Conservation (phyloP, 2,113 vertebrate species). For the Muscicapa adusta region DNA sequence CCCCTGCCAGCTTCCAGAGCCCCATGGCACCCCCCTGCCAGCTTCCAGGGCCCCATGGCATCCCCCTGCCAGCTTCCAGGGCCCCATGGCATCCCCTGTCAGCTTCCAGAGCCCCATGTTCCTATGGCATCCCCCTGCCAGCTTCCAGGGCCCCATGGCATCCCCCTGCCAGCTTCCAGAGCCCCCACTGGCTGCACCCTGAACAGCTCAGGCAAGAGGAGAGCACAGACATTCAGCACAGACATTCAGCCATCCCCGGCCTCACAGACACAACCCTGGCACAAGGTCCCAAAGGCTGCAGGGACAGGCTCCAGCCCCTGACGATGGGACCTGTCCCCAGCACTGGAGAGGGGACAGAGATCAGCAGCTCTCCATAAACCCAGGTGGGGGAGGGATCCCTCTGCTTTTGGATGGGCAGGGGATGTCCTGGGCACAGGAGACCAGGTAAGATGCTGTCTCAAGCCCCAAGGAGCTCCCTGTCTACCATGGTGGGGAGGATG, state of each 20-base stretch:
- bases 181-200: rapidly evolving
- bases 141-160: neutral
- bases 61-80: neutral
- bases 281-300: neutral
- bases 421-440: rapidly evolving
- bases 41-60: rapidly evolving
- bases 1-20: too few species aligned
- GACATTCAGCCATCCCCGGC: neutral
- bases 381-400: rapidly evolving
- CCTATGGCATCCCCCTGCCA: neutral
- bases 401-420: rapidly evolving
- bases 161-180: too few species aligned
- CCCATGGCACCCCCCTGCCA: neutral
- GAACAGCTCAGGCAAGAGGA: rapidly evolving
- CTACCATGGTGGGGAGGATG: rapidly evolving
- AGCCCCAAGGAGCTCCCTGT: neutral
- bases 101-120: neutral
- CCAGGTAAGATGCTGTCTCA: neutral
- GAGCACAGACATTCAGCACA: neutral
- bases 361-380: neutral
- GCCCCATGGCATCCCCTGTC: neutral
- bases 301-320: neutral
- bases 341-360: rapidly evolving
- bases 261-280: neutral
- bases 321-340: neutral